phyloP scores from a whole-genome alignment of 2,113 vertebrate genomes.

The Eidolon helvum region DNA sequence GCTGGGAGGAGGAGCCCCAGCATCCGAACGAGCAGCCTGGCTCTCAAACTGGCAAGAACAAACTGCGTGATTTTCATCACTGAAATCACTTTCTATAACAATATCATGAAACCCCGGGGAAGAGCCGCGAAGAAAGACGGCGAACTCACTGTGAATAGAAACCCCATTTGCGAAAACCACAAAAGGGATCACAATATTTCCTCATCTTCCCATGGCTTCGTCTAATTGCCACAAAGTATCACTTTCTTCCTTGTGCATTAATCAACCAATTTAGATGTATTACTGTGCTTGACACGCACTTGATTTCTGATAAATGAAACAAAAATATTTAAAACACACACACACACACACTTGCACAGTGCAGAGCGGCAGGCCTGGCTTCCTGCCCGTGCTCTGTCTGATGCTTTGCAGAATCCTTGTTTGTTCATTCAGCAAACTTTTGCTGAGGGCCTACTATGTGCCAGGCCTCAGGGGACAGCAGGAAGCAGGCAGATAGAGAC shows the following conservation, averaged over 20 bases:
- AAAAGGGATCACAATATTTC: neutral
- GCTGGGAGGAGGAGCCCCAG: neutral
- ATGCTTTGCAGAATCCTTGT: neutral
- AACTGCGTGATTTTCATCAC: fast-evolving
- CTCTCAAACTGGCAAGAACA: neutral
- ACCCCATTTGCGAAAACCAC: neutral
- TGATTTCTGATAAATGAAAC: conserved; percentile 31
- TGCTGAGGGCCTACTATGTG: neutral
- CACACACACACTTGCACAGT: fast-evolving
- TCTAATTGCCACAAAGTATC: neutral
- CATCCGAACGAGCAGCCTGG: fast-evolving
- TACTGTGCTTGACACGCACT: fast-evolving
- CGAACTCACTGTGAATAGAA: neutral
- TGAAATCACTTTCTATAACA: neutral
- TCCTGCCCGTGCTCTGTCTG: fast-evolving
- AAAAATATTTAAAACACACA: neutral
- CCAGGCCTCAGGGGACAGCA: neutral
- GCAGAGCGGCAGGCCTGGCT: neutral
- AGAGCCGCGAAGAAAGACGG: neutral
- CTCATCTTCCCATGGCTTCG: neutral
- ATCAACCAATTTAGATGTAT: neutral
- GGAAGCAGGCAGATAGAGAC: neutral
- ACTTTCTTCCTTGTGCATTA: neutral
- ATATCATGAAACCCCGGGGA: neutral
- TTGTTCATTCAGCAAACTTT: fast-evolving